These are phyloP conservation scores for Lutjanus campechanus DNA, from an alignment of 2,797 vertebrate genomes.

Conservation along the genomic window DNA sequence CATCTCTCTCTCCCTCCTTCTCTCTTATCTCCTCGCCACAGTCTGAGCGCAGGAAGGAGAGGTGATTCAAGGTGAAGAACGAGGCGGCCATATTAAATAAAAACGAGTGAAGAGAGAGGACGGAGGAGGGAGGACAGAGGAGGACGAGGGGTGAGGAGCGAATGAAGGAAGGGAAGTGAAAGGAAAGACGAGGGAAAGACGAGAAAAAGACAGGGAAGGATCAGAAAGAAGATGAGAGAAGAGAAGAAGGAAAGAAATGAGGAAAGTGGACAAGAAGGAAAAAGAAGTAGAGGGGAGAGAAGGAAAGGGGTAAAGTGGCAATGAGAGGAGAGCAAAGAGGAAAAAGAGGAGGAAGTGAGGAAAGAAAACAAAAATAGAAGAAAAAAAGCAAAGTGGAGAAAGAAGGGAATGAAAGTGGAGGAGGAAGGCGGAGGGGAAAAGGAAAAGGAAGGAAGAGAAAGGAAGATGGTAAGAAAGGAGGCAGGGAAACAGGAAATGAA, in stretches of 20 bases:
- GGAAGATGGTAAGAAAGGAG: background rate
- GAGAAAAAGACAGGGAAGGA: too few species aligned
- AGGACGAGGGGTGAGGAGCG: background rate
- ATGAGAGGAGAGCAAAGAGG: too few species aligned
- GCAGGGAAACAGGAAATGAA: too few species aligned
- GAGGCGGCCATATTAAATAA: slow-evolving; percentile 76
- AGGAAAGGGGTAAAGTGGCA: background rate
- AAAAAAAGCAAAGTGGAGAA: too few species aligned
- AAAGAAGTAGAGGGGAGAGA: background rate
- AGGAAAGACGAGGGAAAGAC: background rate
- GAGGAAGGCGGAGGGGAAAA: background rate
- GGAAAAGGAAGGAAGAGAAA: background rate
- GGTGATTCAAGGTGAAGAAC: slow-evolving; percentile 82
- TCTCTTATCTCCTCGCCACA: slow-evolving; percentile 81
- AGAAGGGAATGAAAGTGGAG: too few species aligned
- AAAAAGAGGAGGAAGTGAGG: fast-evolving
- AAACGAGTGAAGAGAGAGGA: slow-evolving; percentile 5
- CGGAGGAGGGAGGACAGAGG: background rate
- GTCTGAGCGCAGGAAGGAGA: slow-evolving; percentile 72
- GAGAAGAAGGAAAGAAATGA: too few species aligned
- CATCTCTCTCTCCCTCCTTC: slow-evolving; percentile 36
- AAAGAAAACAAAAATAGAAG: too few species aligned
- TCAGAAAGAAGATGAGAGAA: background rate
- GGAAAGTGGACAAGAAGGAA: background rate
- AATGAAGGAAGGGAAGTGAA: background rate